Percentiles rank a stretch among this genome's conserved stretches.
Evolutionary conservation across 2,113 vertebrate genomes (phyloP).

Genomic region (Microtus oregoni): DNA sequence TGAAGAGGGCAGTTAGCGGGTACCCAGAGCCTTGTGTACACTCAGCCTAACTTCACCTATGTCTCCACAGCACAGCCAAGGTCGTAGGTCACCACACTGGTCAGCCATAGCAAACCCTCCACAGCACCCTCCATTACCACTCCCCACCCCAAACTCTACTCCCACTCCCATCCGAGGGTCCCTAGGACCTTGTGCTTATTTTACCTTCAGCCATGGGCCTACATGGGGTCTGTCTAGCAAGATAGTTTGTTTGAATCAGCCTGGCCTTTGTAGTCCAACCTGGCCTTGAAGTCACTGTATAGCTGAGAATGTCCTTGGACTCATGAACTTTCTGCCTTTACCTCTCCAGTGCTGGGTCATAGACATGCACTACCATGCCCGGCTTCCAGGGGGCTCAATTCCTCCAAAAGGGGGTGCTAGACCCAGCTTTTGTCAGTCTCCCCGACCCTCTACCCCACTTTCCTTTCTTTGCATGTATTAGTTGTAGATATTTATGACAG

Average conservation of each 20-base stretch:
- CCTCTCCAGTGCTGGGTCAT: not conserved
- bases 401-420: not conserved
- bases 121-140: fast-evolving
- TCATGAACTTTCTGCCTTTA: not conserved
- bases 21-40: not conserved
- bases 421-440: not conserved
- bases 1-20: not conserved
- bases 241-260: not conserved
- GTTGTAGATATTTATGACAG: not conserved
- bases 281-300: not conserved
- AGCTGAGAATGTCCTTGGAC: too few relatives aligned
- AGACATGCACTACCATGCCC: not conserved
- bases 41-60: too few relatives aligned
- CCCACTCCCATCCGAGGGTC: not conserved
- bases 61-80: not conserved
- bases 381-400: not conserved
- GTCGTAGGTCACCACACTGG: too few relatives aligned
- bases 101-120: too few relatives aligned
- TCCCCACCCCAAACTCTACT: too few relatives aligned
- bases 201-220: not conserved
- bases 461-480: not conserved
- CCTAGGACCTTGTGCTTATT: not conserved
- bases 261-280: not conserved
- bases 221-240: not conserved
- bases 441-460: not conserved